Percentiles rank a stretch among this genome's conserved stretches.
Evolutionary conservation across 1,140 invertebrate genomes (phyloP).

Genomic region (Drosophila leontia): DNA sequence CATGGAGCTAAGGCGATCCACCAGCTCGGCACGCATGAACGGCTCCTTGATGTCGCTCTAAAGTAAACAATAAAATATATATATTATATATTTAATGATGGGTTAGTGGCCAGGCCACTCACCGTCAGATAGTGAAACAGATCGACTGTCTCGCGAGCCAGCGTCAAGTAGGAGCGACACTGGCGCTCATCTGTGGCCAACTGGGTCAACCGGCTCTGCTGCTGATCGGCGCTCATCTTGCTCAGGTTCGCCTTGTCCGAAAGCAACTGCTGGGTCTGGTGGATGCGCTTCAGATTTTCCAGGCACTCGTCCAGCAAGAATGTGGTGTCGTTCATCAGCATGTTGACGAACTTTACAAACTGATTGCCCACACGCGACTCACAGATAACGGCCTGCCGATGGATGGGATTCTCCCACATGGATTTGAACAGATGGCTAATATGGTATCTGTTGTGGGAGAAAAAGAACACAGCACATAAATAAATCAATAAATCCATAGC

Average conservation of each 20-base stretch:
- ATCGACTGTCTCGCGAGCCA: constrained; percentile 98
- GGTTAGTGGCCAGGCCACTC: constrained; percentile 2
- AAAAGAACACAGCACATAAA: too few relatives aligned
- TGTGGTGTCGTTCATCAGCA: constrained; percentile 99
- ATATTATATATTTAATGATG: background rate
- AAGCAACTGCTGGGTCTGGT: constrained; percentile 95
- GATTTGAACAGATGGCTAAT: constrained; percentile 98
- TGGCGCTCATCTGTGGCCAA: constrained; percentile 96
- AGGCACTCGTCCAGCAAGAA: constrained; percentile 98
- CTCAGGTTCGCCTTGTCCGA: constrained; percentile 89
- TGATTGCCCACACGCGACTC: constrained; percentile 94
- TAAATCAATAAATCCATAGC: too few relatives aligned
- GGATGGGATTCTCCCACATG: constrained; percentile 91
- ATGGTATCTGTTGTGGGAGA: constrained; percentile 88
- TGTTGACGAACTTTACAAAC: constrained; percentile 99
- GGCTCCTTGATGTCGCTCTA: constrained; percentile 94
- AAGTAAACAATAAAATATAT: background rate
- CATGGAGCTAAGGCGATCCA: constrained; percentile 97
- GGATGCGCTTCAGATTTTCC: constrained; percentile 97
- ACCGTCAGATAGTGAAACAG: constrained; percentile 99
- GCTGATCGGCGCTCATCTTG: constrained; percentile 89
- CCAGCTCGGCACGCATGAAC: constrained; percentile 96
- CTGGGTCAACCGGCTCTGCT: constrained; percentile 91
- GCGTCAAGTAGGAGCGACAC: constrained; percentile 96
- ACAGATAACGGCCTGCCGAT: constrained; percentile 90